These are phyloP conservation scores for Sarcophaga subvicina DNA, from an alignment of 2,888 invertebrate genomes.

Conservation along the genomic window DNA sequence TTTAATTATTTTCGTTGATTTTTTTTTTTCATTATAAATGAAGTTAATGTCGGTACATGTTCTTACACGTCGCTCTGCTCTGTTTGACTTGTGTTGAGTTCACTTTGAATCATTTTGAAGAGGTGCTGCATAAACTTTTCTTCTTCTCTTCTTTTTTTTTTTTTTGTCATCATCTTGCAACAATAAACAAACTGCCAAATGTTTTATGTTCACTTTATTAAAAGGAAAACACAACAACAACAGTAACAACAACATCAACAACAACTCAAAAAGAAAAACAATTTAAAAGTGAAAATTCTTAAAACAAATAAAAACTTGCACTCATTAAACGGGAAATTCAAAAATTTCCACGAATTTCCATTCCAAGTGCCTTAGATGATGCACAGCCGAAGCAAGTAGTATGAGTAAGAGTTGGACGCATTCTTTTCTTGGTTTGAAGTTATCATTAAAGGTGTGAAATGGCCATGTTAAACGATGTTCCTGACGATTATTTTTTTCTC, in stretches of 20 bases:
- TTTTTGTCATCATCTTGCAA: neutral
- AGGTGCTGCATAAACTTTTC: conserved; percentile 27
- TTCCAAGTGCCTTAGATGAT: too few relatives aligned
- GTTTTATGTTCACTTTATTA: conserved; percentile 58
- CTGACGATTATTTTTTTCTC: conserved; percentile 27
- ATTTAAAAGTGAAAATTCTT: neutral
- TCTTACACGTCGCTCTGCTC: conserved; percentile 64
- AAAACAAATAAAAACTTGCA: conserved; percentile 27
- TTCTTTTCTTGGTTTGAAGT: neutral
- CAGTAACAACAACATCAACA: too few relatives aligned
- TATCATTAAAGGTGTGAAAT: conserved; percentile 67
- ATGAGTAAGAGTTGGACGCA: too few relatives aligned
- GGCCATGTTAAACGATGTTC: conserved; percentile 59
- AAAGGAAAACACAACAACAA: neutral
- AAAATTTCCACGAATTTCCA: conserved; percentile 64
- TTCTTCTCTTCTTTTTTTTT: neutral
- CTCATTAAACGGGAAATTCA: conserved; percentile 62
- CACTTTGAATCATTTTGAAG: conserved; percentile 26
- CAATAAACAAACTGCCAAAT: conserved; percentile 53
- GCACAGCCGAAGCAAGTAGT: too few relatives aligned
- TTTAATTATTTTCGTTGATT: conserved; percentile 56
- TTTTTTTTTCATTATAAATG: conserved; percentile 23
- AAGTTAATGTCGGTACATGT: conserved; percentile 25
- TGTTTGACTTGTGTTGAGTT: conserved; percentile 37
- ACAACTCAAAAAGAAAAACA: conserved; percentile 10